phyloP scores from a whole-genome alignment of 2,113 vertebrate species.

The Orthonyx spaldingii region DNA sequence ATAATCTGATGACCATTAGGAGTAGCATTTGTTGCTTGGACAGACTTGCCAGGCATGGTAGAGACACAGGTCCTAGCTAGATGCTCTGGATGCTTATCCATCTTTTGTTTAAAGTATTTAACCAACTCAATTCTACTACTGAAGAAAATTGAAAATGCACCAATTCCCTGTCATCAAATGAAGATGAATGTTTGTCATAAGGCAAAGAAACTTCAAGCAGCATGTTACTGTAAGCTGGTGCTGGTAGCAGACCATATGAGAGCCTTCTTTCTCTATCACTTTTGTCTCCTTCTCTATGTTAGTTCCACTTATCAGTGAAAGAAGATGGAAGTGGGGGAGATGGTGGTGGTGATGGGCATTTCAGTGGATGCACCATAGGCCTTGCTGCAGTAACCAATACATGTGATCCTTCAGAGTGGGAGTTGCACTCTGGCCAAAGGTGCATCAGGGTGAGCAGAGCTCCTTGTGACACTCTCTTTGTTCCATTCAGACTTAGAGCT shows the following conservation, averaged over 20 bases:
- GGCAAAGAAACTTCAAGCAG: not conserved
- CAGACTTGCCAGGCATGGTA: not conserved
- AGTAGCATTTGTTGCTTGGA: not conserved
- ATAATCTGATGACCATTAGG: not conserved
- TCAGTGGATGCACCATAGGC: fast-evolving
- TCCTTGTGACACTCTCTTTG: not conserved
- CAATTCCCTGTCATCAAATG: not conserved
- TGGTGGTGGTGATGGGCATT: not conserved
- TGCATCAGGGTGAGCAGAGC: not conserved
- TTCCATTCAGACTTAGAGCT: not conserved
- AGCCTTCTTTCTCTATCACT: not conserved
- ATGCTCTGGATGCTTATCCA: not conserved
- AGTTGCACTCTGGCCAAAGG: not conserved
- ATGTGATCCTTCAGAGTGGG: not conserved
- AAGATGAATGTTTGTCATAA: not conserved
- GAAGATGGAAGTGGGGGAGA: not conserved
- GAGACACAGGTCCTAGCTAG: not conserved
- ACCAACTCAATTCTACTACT: not conserved
- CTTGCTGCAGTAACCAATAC: fast-evolving
- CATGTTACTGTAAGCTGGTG: not conserved
- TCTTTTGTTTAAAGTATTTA: not conserved
- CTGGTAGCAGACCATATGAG: not conserved
- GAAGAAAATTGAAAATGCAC: not conserved
- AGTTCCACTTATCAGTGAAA: not conserved
- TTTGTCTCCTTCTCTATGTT: not conserved